These are phyloP conservation scores for Himantopus leucocephalus DNA, from an alignment of 2,113 vertebrate species.

Conservation along the genomic window DNA sequence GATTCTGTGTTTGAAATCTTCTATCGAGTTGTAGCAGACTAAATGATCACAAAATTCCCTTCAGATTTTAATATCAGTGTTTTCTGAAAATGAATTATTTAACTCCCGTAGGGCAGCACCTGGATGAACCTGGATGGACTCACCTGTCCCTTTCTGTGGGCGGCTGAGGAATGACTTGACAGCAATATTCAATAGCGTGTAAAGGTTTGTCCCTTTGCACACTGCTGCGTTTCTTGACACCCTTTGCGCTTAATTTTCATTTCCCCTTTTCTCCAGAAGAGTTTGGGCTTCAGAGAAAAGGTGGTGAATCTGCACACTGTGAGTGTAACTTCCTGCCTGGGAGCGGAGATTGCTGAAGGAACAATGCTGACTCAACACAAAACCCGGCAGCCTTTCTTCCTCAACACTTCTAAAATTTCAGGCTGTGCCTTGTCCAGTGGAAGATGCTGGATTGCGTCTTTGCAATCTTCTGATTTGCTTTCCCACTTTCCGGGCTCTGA, in stretches of 20 bases:
- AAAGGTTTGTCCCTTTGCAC: background rate
- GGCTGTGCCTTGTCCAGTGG: background rate
- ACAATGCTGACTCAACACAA: slow-evolving; percentile 55
- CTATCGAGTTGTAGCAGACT: background rate
- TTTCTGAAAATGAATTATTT: background rate
- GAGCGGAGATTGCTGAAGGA: background rate
- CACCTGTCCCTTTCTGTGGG: background rate
- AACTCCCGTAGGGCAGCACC: background rate
- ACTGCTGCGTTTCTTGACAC: background rate
- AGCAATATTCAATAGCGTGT: accelerated
- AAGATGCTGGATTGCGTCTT: background rate
- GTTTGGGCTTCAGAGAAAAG: slow-evolving; percentile 21
- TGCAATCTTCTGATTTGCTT: background rate
- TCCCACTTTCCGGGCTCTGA: background rate
- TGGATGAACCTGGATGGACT: background rate
- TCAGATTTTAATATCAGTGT: background rate
- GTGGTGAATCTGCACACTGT: slow-evolving; percentile 5
- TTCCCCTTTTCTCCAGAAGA: slow-evolving; percentile 48
- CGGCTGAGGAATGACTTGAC: background rate
- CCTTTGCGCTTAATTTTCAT: background rate
- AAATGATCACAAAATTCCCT: background rate
- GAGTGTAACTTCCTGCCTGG: slow-evolving; percentile 31
- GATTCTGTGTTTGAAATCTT: background rate
- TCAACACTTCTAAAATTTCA: background rate
- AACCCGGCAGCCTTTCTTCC: background rate